Conservation (phyloP, 2,888 invertebrate genomes). For the Agonopterix arenella region DNA sequence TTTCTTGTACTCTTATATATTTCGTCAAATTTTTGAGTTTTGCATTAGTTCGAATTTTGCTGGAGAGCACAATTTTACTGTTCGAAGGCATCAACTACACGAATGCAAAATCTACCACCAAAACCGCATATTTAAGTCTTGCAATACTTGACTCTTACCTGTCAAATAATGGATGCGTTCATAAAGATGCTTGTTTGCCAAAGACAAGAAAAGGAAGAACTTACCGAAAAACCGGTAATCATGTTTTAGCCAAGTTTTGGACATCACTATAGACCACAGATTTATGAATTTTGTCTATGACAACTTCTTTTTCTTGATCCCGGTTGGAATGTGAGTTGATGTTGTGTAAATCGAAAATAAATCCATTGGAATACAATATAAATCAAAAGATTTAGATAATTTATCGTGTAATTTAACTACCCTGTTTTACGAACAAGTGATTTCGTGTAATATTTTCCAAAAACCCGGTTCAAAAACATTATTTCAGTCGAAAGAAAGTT, state of each 20-base stretch:
- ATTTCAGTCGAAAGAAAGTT: conserved; percentile 29
- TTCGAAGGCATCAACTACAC: not conserved
- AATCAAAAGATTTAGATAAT: conserved; percentile 25
- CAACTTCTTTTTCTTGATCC: conserved; percentile 67
- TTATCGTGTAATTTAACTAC: conserved; percentile 27
- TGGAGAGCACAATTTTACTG: too few relatives aligned
- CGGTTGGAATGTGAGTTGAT: conserved; percentile 71
- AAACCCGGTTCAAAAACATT: conserved; percentile 15
- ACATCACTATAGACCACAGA: conserved; percentile 33
- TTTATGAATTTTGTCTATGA: conserved; percentile 21
- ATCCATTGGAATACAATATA: conserved; percentile 49
- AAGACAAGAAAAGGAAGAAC: conserved; percentile 8
- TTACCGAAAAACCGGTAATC: conserved; percentile 10
- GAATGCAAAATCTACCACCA: not conserved
- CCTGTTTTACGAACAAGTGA: conserved; percentile 40
- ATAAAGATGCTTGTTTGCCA: conserved; percentile 5
- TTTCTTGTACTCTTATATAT: too few relatives aligned
- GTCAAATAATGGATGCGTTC: conserved; percentile 6
- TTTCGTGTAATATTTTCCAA: conserved; percentile 46
- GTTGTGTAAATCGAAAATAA: conserved; percentile 49
- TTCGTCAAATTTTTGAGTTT: too few relatives aligned
- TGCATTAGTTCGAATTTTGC: too few relatives aligned
- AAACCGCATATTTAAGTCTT: not conserved
- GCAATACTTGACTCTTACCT: conserved; percentile 3
- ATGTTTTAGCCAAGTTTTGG: conserved; percentile 2